Percentiles rank a stretch among this genome's conserved stretches.
These are phyloP conservation scores for Eristalinus sepulchralis DNA, from an alignment of 2,888 invertebrate species.

Conservation along the genomic window DNA sequence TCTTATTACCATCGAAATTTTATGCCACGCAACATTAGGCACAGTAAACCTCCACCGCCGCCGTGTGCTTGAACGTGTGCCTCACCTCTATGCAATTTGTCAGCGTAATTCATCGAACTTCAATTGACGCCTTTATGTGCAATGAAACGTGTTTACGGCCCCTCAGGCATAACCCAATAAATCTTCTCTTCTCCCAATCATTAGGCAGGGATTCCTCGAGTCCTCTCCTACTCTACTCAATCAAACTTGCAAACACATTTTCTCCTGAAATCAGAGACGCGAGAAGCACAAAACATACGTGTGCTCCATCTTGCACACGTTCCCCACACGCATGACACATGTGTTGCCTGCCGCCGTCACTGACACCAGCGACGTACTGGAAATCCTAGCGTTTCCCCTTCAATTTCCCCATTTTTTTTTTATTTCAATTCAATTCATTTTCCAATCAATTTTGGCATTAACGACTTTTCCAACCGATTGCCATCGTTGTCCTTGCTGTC, in stretches of 20 bases:
- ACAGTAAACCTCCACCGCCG: neutral
- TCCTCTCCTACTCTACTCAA: neutral
- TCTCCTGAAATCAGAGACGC: constrained; percentile 8
- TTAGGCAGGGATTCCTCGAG: constrained; percentile 32
- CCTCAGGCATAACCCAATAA: constrained; percentile 49
- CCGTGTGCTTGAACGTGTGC: neutral
- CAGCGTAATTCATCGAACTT: constrained; percentile 37
- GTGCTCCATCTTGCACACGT: constrained; percentile 72
- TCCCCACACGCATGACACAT: constrained; percentile 16
- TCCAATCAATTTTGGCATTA: constrained; percentile 68
- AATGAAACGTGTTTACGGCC: constrained; percentile 55
- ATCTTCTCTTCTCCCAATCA: constrained; percentile 41
- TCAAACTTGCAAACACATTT: constrained; percentile 15
- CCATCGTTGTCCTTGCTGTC: constrained; percentile 61
- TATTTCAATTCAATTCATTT: constrained; percentile 70
- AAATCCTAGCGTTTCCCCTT: constrained; percentile 50
- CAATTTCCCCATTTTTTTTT: constrained; percentile 35
- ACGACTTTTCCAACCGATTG: constrained; percentile 67
- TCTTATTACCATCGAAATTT: constrained; percentile 8
- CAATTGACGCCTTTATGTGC: constrained; percentile 49
- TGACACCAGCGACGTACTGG: constrained; percentile 36
- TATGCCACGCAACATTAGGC: constrained; percentile 21
- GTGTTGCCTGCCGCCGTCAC: constrained; percentile 27
- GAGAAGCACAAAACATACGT: constrained; percentile 9
- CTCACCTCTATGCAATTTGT: constrained; percentile 40